Evolutionary conservation across 2,888 invertebrate species (phyloP), one percentile per base, ranked within the genome.

Genomic region (Ophion ellenae): DNA sequence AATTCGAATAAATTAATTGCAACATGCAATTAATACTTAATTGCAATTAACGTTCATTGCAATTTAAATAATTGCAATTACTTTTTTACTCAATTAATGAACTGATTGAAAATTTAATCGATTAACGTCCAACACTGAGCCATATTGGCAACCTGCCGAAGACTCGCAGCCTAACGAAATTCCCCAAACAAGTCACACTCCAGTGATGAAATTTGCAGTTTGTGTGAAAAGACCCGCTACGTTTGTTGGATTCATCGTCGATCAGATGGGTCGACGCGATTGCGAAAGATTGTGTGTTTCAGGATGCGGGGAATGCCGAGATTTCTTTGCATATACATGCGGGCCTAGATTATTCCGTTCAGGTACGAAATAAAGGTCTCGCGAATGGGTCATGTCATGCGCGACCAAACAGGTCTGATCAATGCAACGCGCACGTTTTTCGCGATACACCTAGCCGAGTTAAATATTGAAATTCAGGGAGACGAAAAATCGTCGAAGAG

Each of bases 321-420:
- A 66, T 73, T 73, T 11, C 20, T 36, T n/a, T 17, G 20, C 63
- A 45, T 57, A 47, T 66, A 71, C 47, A 53, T 61, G 64, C 59
- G 53, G 53, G 14, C 14, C 17, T 11, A 76, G 45, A 24, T 32
- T 78, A 86, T 86, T 86, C 81, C 66, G 53, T 70, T 81, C 86
- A 78, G 63, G 83, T 81, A 66, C 47, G 40, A 40, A 61, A 80
- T 61, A 81, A 83, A 63, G 63, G 73, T 86, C 71, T 78, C 53
- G 63, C n/a, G 81, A 83, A 78, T 81, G 77, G 86, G 57, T 78
- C 81, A 78, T 74, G 74, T 24, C 24, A 70, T 28, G 61, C 67
- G 32, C 71, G 36, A 10, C 57, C 11, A 74, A 59, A 20, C 53
- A 40, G 59, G 40, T 36, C 24, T 66, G 66, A 24, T 45, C 28